Percentiles rank a stretch among this genome's conserved stretches.
Evolutionary conservation across 2,888 invertebrate genomes (phyloP).

Genomic region (Phyto melanocephala): DNA sequence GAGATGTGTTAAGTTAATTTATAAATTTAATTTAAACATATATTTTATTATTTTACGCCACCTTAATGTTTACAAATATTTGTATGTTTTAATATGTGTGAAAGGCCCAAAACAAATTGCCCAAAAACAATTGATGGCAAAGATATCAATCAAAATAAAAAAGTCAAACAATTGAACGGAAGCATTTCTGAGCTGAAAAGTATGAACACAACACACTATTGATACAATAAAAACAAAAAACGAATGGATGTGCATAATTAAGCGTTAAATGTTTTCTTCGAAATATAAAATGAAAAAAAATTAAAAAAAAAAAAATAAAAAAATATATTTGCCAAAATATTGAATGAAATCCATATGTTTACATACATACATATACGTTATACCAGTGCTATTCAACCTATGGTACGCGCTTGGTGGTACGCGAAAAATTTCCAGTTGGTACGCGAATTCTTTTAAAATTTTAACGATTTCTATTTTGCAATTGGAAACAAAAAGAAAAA

Average conservation of each 20-base stretch:
- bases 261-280: slow-evolving; percentile 25
- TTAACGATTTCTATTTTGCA: too few relatives aligned
- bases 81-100: background rate
- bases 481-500: too few relatives aligned
- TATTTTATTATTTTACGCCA: too few relatives aligned
- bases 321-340: slow-evolving; percentile 33
- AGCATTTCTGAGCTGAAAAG: background rate
- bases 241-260: slow-evolving; percentile 60
- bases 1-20: too few relatives aligned
- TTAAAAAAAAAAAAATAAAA: background rate
- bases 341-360: slow-evolving; percentile 17
- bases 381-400: too few relatives aligned
- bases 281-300: slow-evolving; percentile 1
- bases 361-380: background rate
- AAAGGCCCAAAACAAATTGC: background rate
- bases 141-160: background rate
- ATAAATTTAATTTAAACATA: too few relatives aligned
- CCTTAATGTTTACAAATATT: too few relatives aligned
- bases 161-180: slow-evolving; percentile 15
- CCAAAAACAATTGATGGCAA: background rate
- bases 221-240: slow-evolving; percentile 14
- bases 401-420: too few relatives aligned
- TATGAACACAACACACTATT: background rate
- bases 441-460: too few relatives aligned
- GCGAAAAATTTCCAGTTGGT: too few relatives aligned